A percentile compares a stretch with the other conserved stretches of the same genome.
Conservation (phyloP, 2,888 invertebrate species). For the Beris chalybata region DNA sequence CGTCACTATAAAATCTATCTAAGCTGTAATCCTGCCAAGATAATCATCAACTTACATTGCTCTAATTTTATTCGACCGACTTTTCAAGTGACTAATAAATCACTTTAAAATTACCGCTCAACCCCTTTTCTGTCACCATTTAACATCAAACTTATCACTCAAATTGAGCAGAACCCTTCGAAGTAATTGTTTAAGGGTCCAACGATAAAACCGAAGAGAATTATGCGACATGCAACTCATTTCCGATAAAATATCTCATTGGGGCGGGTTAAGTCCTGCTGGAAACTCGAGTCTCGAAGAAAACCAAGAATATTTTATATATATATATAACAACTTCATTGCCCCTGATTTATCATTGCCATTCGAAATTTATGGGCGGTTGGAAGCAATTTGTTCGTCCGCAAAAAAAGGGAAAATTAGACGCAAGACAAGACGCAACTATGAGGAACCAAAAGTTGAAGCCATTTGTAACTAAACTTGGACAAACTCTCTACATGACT, state of each 20-base stretch:
- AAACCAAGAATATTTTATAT: constrained; percentile 36
- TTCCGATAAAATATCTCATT: constrained; percentile 22
- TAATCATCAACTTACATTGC: too few relatives aligned
- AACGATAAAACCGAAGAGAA: constrained; percentile 8
- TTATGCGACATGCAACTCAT: constrained; percentile 23
- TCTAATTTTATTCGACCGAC: too few relatives aligned
- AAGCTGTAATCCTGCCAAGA: too few relatives aligned
- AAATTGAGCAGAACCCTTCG: constrained; percentile 27
- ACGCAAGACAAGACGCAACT: not conserved
- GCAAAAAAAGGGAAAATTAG: not conserved
- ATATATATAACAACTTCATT: constrained; percentile 42
- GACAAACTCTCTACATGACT: not conserved
- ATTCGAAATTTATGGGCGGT: constrained; percentile 44
- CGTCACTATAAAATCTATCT: too few relatives aligned
- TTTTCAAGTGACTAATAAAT: too few relatives aligned
- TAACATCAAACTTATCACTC: constrained; percentile 35
- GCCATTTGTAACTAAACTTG: constrained; percentile 12
- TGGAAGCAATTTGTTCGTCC: constrained; percentile 43
- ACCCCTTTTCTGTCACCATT: not conserved
- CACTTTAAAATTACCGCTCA: too few relatives aligned
- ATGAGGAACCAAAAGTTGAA: not conserved
- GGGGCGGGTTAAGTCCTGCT: constrained; percentile 14
- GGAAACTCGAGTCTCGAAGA: constrained; percentile 16
- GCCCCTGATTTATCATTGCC: constrained; percentile 44
- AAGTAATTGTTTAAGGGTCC: constrained; percentile 33